phyloP scores from a whole-genome alignment of 64 coral and sea anemone genomes.

The Dendronephthya gigantea region DNA sequence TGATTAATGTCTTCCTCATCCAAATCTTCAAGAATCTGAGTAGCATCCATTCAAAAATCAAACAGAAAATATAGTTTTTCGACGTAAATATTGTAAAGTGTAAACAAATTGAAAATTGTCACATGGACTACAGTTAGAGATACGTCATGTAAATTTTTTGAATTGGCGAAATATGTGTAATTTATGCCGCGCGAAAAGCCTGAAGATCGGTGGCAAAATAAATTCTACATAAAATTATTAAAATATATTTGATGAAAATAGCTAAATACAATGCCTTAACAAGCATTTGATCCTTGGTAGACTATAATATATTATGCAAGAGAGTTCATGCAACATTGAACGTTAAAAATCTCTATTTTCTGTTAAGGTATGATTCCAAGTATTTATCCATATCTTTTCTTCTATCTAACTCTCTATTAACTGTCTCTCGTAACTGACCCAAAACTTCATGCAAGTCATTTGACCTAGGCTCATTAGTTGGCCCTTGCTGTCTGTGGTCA shows the following conservation, averaged over 20 bases:
- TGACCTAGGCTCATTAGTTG: not conserved
- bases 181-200: not conserved
- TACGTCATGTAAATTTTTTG: not conserved
- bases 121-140: not conserved
- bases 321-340: not conserved
- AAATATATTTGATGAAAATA: no score
- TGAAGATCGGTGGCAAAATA: no score
- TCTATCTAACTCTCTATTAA: not conserved
- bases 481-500: not conserved
- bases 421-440: not conserved
- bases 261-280: no score
- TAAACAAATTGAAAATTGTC: not conserved
- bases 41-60: not conserved
- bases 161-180: not conserved
- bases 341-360: not conserved
- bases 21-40: not conserved
- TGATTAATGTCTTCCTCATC: not conserved
- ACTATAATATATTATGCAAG: no score
- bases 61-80: not conserved
- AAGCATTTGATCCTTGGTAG: no score
- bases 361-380: not conserved
- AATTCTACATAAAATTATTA: no score
- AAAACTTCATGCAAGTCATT: not conserved
- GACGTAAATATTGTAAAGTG: not conserved
- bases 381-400: not conserved